Evolutionary conservation across 2,888 invertebrate genomes (phyloP).

Genomic region (Clistopyga incitator): DNA sequence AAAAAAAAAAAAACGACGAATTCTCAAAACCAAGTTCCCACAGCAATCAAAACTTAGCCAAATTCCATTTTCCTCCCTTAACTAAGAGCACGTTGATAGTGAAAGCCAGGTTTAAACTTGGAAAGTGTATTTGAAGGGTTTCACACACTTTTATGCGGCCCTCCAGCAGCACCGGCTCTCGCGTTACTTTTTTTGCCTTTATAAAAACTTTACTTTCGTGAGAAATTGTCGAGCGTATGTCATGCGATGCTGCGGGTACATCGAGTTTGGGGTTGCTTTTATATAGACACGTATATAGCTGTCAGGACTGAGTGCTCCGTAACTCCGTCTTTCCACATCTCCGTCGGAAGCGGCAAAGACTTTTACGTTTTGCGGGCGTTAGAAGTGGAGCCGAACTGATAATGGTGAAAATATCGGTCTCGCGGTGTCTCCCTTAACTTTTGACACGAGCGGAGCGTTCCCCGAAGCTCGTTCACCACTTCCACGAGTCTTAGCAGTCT

Average conservation of each 20-base stretch:
- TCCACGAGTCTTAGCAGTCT: constrained; percentile 10
- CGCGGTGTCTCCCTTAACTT: neutral
- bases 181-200: neutral
- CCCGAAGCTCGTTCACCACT: neutral
- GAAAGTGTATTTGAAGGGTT: constrained; percentile 20
- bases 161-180: neutral
- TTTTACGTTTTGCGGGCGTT: constrained; percentile 1
- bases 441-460: neutral
- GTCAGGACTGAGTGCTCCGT: neutral
- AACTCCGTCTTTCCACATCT: neutral
- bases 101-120: constrained; percentile 29
- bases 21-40: neutral
- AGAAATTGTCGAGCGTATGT: constrained; percentile 13
- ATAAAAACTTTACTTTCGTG: constrained; percentile 23
- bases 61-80: constrained; percentile 5
- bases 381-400: constrained; percentile 5
- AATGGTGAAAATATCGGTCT: constrained; percentile 14
- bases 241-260: constrained; percentile 6
- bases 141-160: constrained; percentile 14
- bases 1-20: neutral
- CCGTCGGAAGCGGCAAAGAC: constrained; percentile 5
- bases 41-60: neutral
- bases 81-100: constrained; percentile 6
- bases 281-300: neutral
- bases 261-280: constrained; percentile 3